Base-by-base conservation (phyloP, 2,797 vertebrate species). In the Trematomus bernacchii region DNA sequence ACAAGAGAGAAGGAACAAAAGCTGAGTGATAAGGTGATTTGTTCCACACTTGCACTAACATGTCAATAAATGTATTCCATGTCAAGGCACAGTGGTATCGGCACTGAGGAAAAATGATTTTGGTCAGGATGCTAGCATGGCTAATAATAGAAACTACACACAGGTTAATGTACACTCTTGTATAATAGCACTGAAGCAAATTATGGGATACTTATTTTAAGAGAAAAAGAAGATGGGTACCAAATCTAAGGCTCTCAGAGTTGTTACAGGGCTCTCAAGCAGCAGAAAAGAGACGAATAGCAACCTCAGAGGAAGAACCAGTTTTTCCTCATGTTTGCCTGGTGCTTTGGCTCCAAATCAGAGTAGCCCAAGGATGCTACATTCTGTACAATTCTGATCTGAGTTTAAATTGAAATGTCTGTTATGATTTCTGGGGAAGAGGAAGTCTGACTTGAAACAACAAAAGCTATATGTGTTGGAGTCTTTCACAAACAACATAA, bases 261-360 rank as follows among this genome's bases (percentile, higher is more conserved):
- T 27, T 1, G 0, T 19, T 73, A 68, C 66, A 59, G 54, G 66
- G 60, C 33, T 67, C 53, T 67, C 48, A 30, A 11, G 14, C 47
- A 47, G 55, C 57, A 66, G 48, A 60, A 63, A 53, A 76, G 12
- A 61, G 40, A 66, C 42, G 74, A 15, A 63, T 23, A 77, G 55
- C 72, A 69, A 70, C 69, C 57, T 67, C 52, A 52, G n/a, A 85
- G 82, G 63, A 27, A 71, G 68, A 86, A 68, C 43, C 74, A 18
- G 81, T 63, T 76, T 83, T 61, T 75, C 57, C 44, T 72, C 62
- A 66, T n/a, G 73, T 80, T 69, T 85, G 76, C 55, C 74, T 64
- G 60, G 76, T 70, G 65, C 65, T 70, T 87, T 91, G 88, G 91
- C 88, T 76, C 68, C 68, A 57, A 73, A 85, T 91, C 86, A 92